Evolutionary conservation across 2,888 invertebrate genomes (phyloP).

Genomic region (Baccha elongata): DNA sequence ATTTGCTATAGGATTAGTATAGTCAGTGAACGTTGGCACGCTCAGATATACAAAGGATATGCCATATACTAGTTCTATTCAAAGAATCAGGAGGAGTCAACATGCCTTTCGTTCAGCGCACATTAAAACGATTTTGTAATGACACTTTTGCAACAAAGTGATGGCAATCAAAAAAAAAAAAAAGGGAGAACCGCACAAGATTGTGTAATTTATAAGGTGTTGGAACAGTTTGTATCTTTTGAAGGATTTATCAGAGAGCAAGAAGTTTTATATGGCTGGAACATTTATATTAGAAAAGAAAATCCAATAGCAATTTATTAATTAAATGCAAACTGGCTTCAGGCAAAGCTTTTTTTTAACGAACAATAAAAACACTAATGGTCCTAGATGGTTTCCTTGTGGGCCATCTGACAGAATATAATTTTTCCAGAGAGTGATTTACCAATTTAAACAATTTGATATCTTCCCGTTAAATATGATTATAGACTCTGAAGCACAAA

Average conservation of each 20-base stretch:
- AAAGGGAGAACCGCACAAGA: neutral
- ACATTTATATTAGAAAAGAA: neutral
- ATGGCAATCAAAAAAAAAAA: neutral
- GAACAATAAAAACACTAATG: too few relatives aligned
- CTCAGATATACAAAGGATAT: constrained; percentile 14
- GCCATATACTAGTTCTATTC: constrained; percentile 9
- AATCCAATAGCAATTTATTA: neutral
- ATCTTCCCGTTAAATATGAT: too few relatives aligned
- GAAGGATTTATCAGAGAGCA: neutral
- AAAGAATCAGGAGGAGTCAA: constrained; percentile 21
- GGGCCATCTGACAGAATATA: too few relatives aligned
- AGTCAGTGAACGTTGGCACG: neutral
- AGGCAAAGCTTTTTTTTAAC: too few relatives aligned
- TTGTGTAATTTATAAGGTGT: constrained; percentile 18
- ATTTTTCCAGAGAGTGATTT: too few relatives aligned
- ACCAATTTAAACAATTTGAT: too few relatives aligned
- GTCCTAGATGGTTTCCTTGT: too few relatives aligned
- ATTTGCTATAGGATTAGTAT: neutral
- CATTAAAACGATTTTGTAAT: constrained; percentile 33
- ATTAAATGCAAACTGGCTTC: neutral
- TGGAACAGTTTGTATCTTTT: neutral
- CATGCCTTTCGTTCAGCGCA: neutral
- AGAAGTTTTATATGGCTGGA: neutral
- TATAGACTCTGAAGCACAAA: too few relatives aligned
- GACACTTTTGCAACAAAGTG: constrained; percentile 40